These are phyloP conservation scores for Vireo griseus DNA, from an alignment of 2,797 vertebrate species.

Conservation along the genomic window DNA sequence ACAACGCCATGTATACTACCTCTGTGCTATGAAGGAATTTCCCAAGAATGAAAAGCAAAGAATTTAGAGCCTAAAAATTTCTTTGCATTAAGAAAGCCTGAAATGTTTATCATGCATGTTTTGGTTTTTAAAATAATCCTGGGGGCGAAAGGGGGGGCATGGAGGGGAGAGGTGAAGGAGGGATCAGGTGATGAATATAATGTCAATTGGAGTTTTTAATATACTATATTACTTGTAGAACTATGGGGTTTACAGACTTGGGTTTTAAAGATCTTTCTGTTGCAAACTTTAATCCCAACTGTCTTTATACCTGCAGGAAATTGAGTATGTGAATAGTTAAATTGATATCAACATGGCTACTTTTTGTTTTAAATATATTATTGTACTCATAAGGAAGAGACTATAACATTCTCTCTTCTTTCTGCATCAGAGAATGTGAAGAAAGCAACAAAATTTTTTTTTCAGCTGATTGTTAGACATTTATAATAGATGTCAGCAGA, in stretches of 20 bases:
- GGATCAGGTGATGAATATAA: not conserved
- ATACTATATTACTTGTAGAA: not conserved
- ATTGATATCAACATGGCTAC: not conserved
- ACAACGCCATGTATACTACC: rapidly evolving
- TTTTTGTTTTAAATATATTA: not conserved
- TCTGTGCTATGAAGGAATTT: not conserved
- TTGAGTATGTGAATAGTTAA: not conserved
- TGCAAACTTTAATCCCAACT: not conserved
- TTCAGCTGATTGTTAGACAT: not conserved
- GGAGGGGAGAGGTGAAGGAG: rapidly evolving
- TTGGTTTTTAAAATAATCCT: not conserved
- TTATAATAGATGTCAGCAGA: not conserved
- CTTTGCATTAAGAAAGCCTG: not conserved
- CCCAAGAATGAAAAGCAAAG: not conserved
- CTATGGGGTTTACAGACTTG: not conserved
- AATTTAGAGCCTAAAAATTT: not conserved
- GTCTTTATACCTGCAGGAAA: not conserved
- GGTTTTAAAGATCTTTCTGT: not conserved
- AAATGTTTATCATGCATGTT: not conserved
- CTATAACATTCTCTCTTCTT: not conserved
- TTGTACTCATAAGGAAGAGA: not conserved
- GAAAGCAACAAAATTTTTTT: not conserved
- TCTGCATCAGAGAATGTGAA: not conserved
- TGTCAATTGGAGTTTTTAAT: not conserved
- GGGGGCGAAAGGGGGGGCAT: rapidly evolving